These are phyloP conservation scores for Solea solea DNA, from an alignment of 2,113 vertebrate genomes.

Conservation along the genomic window DNA sequence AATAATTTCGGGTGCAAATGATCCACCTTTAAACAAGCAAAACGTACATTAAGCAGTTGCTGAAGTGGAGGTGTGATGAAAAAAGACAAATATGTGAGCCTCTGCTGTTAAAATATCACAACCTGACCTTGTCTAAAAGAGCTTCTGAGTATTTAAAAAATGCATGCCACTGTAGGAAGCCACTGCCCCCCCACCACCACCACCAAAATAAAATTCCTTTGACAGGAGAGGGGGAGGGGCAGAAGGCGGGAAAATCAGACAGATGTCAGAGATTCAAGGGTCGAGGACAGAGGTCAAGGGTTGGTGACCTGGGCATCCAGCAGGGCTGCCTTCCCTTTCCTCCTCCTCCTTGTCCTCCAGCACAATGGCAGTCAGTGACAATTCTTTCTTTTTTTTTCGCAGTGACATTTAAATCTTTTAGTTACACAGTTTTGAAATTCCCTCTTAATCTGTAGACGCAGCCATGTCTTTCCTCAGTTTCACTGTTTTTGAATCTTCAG, in stretches of 20 bases:
- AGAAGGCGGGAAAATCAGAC: constrained; percentile 69
- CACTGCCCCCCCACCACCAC: constrained; percentile 39
- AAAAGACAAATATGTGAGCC: not conserved
- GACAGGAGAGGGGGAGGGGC: constrained; percentile 25
- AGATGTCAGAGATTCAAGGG: constrained; percentile 77
- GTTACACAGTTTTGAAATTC: constrained; percentile 8
- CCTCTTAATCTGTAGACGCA: not conserved
- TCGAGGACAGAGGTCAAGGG: constrained; percentile 74
- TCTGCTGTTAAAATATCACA: not conserved
- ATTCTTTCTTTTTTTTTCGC: constrained; percentile 52
- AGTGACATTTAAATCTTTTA: constrained; percentile 44
- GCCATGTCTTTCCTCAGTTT: not conserved
- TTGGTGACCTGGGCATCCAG: constrained; percentile 72
- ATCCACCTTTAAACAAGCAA: not conserved
- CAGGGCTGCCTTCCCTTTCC: constrained; percentile 51
- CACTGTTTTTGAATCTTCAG: not conserved
- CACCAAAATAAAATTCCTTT: constrained; percentile 56
- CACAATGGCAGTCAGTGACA: constrained; percentile 60
- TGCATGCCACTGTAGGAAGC: constrained; percentile 19
- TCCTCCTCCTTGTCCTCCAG: constrained; percentile 24
- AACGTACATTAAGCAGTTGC: not conserved
- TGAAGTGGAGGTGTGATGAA: not conserved
- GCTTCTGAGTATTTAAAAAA: constrained; percentile 12
- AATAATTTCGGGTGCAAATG: constrained; percentile 17
- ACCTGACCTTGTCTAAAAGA: not conserved